phyloP scores from a whole-genome alignment of 2,797 vertebrate genomes.

The Potorous gilbertii region DNA sequence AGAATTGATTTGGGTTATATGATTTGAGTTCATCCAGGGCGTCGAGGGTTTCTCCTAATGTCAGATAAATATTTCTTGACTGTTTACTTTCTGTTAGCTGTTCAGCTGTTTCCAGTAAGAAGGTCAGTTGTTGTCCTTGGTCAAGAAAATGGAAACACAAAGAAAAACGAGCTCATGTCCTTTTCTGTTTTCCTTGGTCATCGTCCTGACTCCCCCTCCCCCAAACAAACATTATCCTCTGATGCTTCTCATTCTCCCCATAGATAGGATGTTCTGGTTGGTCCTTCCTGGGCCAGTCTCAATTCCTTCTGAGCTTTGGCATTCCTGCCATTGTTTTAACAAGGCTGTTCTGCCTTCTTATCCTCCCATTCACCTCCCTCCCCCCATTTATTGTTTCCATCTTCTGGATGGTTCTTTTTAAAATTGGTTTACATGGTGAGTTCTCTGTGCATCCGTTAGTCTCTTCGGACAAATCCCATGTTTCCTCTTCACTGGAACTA shows the following conservation, averaged over 20 bases:
- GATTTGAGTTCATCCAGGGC: too few species aligned
- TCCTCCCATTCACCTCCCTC: fast-evolving
- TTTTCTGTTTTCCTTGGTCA: too few species aligned
- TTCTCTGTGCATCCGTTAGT: not conserved
- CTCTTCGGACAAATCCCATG: not conserved
- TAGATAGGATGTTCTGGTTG: not conserved
- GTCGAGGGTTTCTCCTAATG: too few species aligned
- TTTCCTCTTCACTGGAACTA: not conserved
- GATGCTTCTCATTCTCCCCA: not conserved
- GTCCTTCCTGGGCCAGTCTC: not conserved
- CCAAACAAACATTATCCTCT: not conserved
- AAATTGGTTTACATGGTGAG: not conserved
- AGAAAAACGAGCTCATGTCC: too few species aligned
- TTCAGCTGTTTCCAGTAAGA: too few species aligned
- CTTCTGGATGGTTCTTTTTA: not conserved
- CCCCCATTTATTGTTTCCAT: not conserved
- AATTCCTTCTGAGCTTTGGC: not conserved
- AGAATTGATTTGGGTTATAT: too few species aligned
- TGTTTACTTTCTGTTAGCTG: too few species aligned
- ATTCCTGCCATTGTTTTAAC: not conserved
- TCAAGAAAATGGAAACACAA: too few species aligned
- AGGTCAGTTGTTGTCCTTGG: too few species aligned
- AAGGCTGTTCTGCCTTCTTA: not conserved
- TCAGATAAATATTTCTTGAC: too few species aligned
- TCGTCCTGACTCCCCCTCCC: too few species aligned